Percentiles rank a stretch among this genome's conserved stretches.
Evolutionary conservation across 1,140 invertebrate genomes (phyloP).

Genomic region (Saxidomus purpurata): DNA sequence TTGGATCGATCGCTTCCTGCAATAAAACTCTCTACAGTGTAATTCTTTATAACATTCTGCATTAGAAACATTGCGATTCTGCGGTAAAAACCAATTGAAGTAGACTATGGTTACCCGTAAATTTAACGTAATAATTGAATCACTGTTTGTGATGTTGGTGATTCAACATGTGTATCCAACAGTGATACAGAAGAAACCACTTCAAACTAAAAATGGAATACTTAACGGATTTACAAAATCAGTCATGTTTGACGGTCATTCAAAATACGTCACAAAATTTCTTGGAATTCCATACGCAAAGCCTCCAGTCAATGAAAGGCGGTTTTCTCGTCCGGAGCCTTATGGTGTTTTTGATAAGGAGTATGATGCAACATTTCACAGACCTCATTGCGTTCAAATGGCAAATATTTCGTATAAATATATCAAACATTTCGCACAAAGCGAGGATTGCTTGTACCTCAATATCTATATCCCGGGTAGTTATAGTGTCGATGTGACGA

Average conservation of each 20-base stretch:
- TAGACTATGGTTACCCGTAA: too few relatives aligned
- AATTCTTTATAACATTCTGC: too few relatives aligned
- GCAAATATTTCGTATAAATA: not conserved
- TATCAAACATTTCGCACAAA: slow-evolving; percentile 30
- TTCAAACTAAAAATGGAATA: not conserved
- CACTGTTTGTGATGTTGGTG: too few relatives aligned
- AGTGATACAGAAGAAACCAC: too few relatives aligned
- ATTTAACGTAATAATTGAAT: too few relatives aligned
- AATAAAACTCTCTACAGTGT: too few relatives aligned
- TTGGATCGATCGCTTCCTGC: too few relatives aligned
- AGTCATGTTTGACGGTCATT: slow-evolving; percentile 24
- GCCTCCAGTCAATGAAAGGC: slow-evolving; percentile 89
- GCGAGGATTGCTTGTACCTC: slow-evolving; percentile 68
- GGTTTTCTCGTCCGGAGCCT: slow-evolving; percentile 86
- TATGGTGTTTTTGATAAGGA: not conserved
- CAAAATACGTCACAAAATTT: slow-evolving; percentile 87
- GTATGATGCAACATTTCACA: slow-evolving; percentile 53
- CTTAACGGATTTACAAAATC: not conserved
- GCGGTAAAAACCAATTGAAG: too few relatives aligned
- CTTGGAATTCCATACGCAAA: slow-evolving; percentile 90
- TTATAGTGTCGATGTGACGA: not conserved
- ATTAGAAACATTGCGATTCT: too few relatives aligned
- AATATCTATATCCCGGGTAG: slow-evolving; percentile 67
- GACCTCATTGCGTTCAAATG: slow-evolving; percentile 41
- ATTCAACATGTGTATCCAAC: too few relatives aligned